Base-by-base conservation (phyloP, 2,888 invertebrate species). In the Andrena trimmerana region DNA sequence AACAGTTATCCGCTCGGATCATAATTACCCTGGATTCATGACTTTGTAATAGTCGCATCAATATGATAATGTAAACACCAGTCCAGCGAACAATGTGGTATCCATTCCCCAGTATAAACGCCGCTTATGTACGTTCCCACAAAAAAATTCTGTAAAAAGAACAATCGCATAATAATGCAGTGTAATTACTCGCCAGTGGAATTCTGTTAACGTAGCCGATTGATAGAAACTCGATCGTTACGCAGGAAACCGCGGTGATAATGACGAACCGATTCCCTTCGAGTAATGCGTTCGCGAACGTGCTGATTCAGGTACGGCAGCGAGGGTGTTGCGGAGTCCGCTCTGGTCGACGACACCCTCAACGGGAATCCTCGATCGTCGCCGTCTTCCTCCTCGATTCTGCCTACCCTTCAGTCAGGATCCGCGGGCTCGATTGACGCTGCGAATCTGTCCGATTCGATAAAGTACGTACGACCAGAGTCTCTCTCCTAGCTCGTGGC, bases 271-370 rank as follows among this genome's bases (percentile, higher is more conserved):
- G 75, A 85, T 78, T 27, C 73, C 59, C 59, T 78, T 69, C 42
- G 42, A 63, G 78, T 88, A 85, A 83, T 77, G 57, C 68, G 65
- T 67, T 69, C 68, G 80, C 67, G 42, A 63, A 76, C 81, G 66
- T 83, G 81, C 79, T 92, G 90, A 93, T 93, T 88, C 90, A 93
- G 93, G 93, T 93, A 91, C 91, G 91, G 91, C 91, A 91, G 91
- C 89, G 93, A 93, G 92, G 93, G 92, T 91, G 92, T 88, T 85
- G 89, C 90, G 86, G 93, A 93, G 88, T 93, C 93, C 89, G 90
- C 92, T 89, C 89, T 93, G 90, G 93, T 93, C 90, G 93, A 93
- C 90, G 93, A 93, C 91, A 93, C 91, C 91, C 93, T 93, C 92
- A 93, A 93, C 90, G 93, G 93, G 84, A 93, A 93, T 91, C 91